Conservation (phyloP, 1,140 invertebrate species). For the Sminthurides bifidus region DNA sequence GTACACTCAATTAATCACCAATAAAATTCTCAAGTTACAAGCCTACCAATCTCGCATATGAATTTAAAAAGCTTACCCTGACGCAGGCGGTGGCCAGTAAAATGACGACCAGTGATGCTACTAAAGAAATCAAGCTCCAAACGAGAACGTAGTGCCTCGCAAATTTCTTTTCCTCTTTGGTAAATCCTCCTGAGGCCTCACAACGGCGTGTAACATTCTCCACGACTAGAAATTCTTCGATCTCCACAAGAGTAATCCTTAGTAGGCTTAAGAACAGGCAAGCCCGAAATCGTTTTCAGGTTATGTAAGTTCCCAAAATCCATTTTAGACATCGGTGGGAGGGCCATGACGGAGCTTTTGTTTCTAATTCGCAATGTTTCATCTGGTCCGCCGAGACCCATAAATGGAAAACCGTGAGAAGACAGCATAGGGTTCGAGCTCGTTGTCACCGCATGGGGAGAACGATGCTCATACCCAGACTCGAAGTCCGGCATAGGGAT, state of each 20-base stretch:
- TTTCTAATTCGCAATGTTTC: neutral
- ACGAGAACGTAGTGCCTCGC: constrained; percentile 22
- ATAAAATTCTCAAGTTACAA: neutral
- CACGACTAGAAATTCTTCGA: neutral
- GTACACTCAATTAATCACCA: neutral
- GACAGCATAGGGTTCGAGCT: no score
- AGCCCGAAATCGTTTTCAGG: no score
- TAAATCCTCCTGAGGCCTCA: neutral
- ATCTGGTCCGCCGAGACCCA: neutral
- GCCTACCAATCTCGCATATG: neutral
- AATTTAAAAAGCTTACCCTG: constrained; percentile 18
- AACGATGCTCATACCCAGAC: neutral
- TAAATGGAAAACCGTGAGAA: neutral
- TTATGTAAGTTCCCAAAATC: no score
- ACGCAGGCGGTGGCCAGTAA: constrained; percentile 19
- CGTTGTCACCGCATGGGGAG: no score
- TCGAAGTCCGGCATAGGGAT: constrained; percentile 56
- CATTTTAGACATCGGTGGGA: neutral
- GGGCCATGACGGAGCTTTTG: neutral
- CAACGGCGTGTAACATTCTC: neutral
- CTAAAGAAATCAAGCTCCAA: constrained; percentile 23
- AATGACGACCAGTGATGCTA: constrained; percentile 17
- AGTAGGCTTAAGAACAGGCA: no score
- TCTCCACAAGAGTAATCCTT: no score
- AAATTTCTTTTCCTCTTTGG: constrained; percentile 5